Evolutionary conservation across 2,888 invertebrate species (phyloP).

Genomic region (Drosophila neutralis): DNA sequence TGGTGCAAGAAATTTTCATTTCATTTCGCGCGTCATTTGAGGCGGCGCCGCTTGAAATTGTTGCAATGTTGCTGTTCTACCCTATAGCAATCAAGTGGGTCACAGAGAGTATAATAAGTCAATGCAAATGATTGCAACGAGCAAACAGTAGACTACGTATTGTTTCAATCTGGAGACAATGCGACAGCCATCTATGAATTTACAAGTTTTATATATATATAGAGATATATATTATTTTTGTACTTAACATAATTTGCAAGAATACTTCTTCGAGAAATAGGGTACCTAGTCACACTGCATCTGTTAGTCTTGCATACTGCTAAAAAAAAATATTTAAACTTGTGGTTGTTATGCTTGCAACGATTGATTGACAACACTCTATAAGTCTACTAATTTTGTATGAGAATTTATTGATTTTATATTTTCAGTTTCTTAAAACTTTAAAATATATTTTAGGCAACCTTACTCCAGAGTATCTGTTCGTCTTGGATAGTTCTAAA

Average conservation of each 20-base stretch:
- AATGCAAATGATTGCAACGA: not conserved
- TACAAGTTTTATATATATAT: not conserved
- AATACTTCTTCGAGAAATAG: not conserved
- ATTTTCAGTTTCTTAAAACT: not conserved
- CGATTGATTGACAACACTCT: not conserved
- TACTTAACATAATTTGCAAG: not conserved
- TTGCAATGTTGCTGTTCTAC: conserved; percentile 51
- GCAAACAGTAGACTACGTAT: not conserved
- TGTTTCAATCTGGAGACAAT: not conserved
- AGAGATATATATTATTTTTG: not conserved
- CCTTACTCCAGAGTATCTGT: not conserved
- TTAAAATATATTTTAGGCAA: not conserved
- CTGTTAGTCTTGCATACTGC: not conserved
- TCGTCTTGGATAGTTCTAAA: not conserved
- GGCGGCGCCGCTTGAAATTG: conserved; percentile 77
- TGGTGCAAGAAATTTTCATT: conserved; percentile 66
- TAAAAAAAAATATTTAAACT: not conserved
- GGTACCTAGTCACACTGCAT: too few species aligned
- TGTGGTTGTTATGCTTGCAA: not conserved
- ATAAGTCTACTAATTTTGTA: not conserved
- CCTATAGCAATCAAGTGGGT: not conserved
- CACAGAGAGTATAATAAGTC: not conserved
- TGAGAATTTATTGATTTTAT: not conserved
- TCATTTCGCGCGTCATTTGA: conserved; percentile 79
- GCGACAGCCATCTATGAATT: not conserved